phyloP scores from a whole-genome alignment of 1,140 invertebrate genomes.

The Eumeta japonica region DNA sequence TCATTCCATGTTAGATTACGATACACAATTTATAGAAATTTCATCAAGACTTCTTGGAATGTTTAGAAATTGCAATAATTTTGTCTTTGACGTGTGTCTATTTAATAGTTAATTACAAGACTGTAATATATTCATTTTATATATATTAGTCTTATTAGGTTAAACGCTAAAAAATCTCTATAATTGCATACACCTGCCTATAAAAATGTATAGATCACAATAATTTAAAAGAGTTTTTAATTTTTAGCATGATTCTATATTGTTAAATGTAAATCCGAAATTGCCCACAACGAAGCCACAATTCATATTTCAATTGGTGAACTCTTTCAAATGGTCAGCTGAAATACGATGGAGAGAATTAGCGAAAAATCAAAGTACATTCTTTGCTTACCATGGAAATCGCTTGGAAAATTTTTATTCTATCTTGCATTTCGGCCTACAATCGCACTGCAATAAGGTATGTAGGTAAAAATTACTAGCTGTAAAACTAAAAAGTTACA shows the following conservation, averaged over 20 bases:
- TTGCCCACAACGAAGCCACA: conserved; percentile 57
- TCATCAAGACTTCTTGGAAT: conserved; percentile 3
- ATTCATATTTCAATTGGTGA: conserved; percentile 65
- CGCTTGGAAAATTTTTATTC: conserved; percentile 79
- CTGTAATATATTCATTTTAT: no score
- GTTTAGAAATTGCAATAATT: no score
- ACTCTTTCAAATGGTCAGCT: conserved; percentile 51
- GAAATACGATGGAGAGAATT: conserved; percentile 62
- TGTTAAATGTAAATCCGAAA: conserved; percentile 53
- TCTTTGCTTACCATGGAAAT: conserved; percentile 78
- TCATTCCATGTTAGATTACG: no score
- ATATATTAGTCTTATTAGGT: no score
- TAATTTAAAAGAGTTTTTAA: conserved; percentile 8
- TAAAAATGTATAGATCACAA: no score
- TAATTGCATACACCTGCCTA: no score
- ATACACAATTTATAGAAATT: no score
- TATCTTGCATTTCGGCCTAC: conserved; percentile 75
- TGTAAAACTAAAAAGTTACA: conserved; percentile 3
- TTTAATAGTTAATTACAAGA: no score
- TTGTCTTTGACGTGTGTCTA: no score
- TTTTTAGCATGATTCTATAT: conserved; percentile 58
- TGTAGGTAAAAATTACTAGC: conserved; percentile 5
- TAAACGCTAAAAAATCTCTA: no score
- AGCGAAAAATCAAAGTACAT: conserved; percentile 57
- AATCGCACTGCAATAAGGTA: conserved; percentile 76